phyloP scores from a whole-genome alignment of 2,888 invertebrate species.

The Neocrepidodera transversa region DNA sequence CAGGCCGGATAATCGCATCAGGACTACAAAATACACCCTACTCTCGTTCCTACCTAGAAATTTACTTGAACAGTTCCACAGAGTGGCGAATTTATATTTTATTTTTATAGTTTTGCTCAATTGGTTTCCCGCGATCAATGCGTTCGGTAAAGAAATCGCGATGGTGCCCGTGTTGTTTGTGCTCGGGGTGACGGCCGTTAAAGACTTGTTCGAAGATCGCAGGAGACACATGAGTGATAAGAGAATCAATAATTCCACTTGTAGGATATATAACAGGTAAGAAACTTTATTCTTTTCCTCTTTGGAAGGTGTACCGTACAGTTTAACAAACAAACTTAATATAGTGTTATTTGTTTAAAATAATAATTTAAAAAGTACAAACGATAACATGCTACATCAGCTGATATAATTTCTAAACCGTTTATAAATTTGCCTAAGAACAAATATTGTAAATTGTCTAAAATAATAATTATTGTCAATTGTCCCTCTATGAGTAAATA shows the following conservation, averaged over 20 bases:
- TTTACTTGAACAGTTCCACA: slow-evolving; percentile 95
- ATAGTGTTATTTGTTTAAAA: too few species aligned
- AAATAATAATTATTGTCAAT: too few species aligned
- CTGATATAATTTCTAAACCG: too few species aligned
- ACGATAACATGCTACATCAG: too few species aligned
- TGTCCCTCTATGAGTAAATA: too few species aligned
- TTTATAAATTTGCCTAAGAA: too few species aligned
- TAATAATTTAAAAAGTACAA: too few species aligned
- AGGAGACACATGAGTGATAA: slow-evolving; percentile 89
- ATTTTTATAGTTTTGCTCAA: slow-evolving; percentile 95
- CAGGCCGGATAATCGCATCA: slow-evolving; percentile 83
- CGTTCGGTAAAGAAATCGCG: slow-evolving; percentile 94
- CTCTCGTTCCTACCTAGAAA: slow-evolving; percentile 95
- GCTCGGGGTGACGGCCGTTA: slow-evolving; percentile 90
- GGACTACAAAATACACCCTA: slow-evolving; percentile 94
- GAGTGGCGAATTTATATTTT: slow-evolving; percentile 97
- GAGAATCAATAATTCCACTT: slow-evolving; percentile 91
- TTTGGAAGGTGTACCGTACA: too few species aligned
- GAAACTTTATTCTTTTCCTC: too few species aligned
- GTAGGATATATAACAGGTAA: slow-evolving; percentile 91
- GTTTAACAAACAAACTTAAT: too few species aligned
- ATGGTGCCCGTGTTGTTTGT: slow-evolving; percentile 96
- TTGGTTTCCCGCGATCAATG: slow-evolving; percentile 94
- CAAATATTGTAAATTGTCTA: too few species aligned
- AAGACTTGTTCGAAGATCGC: slow-evolving; percentile 94